phyloP scores from a whole-genome alignment of 2,113 vertebrate species.

The Lota lota region DNA sequence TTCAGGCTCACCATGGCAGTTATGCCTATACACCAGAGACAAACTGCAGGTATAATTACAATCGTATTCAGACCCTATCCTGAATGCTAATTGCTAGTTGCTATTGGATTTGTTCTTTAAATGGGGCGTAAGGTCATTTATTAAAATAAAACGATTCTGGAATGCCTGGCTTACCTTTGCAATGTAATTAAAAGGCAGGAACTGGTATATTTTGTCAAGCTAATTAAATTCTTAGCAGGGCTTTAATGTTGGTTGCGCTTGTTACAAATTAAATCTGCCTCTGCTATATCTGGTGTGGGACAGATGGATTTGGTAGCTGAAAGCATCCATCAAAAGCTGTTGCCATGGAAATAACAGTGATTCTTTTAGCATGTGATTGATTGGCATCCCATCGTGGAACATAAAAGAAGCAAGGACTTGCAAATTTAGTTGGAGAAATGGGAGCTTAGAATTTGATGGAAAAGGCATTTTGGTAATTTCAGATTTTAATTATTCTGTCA shows the following conservation, averaged over 20 bases:
- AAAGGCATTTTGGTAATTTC: no score
- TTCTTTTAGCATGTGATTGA: slow-evolving; percentile 2
- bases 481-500: no score
- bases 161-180: slow-evolving; percentile 11
- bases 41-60: background rate
- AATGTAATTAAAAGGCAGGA: slow-evolving; percentile 8
- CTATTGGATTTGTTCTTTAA: slow-evolving; percentile 1
- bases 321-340: slow-evolving; percentile 4
- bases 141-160: background rate
- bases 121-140: slow-evolving; percentile 1
- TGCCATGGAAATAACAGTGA: background rate
- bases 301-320: background rate
- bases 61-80: slow-evolving; percentile 3
- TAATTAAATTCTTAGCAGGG: background rate
- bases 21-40: background rate
- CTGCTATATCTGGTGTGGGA: slow-evolving; percentile 7
- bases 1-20: background rate
- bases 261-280: slow-evolving; percentile 14
- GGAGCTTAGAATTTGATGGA: no score
- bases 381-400: background rate
- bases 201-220: background rate
- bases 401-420: slow-evolving; percentile 5
- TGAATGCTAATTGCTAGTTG: background rate
- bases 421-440: no score
- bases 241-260: slow-evolving; percentile 7